These are phyloP conservation scores for Myotis pilosus DNA, from an alignment of 2,797 vertebrate species.

Conservation along the genomic window DNA sequence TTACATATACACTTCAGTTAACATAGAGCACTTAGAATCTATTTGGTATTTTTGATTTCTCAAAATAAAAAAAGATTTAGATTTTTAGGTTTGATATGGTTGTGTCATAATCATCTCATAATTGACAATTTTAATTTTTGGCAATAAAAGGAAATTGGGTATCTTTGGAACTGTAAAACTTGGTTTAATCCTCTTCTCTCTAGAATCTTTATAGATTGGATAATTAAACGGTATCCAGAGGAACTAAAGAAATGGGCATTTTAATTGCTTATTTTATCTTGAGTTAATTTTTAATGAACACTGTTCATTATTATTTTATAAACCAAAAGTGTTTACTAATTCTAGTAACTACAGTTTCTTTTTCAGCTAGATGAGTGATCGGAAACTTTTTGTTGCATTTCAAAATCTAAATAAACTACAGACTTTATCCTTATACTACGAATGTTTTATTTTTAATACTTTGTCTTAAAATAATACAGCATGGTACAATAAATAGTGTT, in stretches of 20 bases:
- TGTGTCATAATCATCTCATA: constrained; percentile 85
- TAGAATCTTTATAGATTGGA: constrained; percentile 77
- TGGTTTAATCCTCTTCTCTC: constrained; percentile 78
- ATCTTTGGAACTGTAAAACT: constrained; percentile 81
- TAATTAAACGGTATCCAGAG: constrained; percentile 77
- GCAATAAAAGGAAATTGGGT: constrained; percentile 77
- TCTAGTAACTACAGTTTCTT: constrained; percentile 78
- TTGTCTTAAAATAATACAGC: constrained; percentile 83
- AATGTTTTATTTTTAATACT: constrained; percentile 83
- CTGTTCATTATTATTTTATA: constrained; percentile 80
- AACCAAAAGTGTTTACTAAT: constrained; percentile 76
- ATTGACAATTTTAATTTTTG: constrained; percentile 79
- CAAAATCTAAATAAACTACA: constrained; percentile 84
- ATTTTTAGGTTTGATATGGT: constrained; percentile 83
- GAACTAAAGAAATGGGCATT: constrained; percentile 84
- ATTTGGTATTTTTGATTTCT: constrained; percentile 84
- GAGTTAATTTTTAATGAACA: constrained; percentile 79
- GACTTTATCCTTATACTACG: constrained; percentile 84
- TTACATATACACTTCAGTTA: constrained; percentile 82
- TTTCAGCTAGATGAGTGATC: constrained; percentile 81
- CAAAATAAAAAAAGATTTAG: constrained; percentile 79
- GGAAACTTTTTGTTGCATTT: constrained; percentile 83
- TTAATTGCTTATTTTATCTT: constrained; percentile 79
- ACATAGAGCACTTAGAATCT: constrained; percentile 86
- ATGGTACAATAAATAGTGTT: constrained; percentile 86